phyloP scores from a whole-genome alignment of 2,797 vertebrate species.

The Artibeus jamaicensis region DNA sequence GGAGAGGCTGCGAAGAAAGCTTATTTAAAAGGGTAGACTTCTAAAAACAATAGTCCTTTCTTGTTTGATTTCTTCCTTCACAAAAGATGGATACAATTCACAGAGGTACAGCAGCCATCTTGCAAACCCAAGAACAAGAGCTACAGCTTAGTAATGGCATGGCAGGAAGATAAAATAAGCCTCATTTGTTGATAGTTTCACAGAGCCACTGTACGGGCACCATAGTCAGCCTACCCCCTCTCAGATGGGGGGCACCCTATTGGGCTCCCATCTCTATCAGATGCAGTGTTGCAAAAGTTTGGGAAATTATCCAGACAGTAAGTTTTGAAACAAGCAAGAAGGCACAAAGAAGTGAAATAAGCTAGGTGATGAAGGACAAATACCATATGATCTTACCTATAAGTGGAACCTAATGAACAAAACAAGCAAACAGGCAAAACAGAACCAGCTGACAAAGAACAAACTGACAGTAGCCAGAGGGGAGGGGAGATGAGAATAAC shows the following conservation, averaged over 20 bases:
- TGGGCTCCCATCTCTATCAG: neutral
- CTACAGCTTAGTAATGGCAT: neutral
- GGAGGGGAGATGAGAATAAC: no score
- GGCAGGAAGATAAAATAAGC: neutral
- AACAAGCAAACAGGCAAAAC: no score
- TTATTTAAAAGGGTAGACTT: neutral
- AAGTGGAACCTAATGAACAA: no score
- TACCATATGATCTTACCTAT: no score
- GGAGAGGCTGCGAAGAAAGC: neutral
- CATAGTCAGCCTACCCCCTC: neutral
- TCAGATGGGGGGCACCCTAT: neutral
- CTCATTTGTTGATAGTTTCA: neutral
- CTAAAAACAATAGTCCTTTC: neutral
- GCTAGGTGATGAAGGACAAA: no score
- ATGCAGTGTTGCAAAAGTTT: neutral
- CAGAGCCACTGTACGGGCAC: neutral
- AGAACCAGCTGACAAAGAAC: no score
- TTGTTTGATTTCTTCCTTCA: neutral
- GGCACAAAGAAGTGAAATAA: neutral
- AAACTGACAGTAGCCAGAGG: no score
- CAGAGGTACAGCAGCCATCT: neutral
- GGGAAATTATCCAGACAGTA: neutral
- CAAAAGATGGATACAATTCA: neutral
- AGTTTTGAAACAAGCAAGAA: constrained; percentile 18
- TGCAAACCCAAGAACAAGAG: neutral